Conservation (phyloP, 2,113 vertebrate genomes). For the Serinus canaria region DNA sequence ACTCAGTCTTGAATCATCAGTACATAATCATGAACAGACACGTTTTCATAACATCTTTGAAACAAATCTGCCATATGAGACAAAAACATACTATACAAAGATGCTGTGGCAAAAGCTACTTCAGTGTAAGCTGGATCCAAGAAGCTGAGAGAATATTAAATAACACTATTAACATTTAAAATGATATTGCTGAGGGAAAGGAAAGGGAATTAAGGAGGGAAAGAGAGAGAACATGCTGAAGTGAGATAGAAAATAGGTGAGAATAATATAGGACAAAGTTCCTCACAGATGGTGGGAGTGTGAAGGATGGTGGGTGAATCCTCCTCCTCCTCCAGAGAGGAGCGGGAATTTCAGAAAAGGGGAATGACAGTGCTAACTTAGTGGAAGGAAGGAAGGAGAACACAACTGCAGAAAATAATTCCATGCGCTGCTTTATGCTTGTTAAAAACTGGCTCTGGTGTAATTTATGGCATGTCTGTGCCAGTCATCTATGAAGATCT, state of each 20-base stretch:
- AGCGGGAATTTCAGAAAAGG: background rate
- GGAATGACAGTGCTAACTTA: background rate
- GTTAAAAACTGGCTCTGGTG: background rate
- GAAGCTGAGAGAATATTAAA: background rate
- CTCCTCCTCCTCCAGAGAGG: background rate
- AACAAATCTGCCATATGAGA: constrained; percentile 16
- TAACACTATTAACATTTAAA: constrained; percentile 20
- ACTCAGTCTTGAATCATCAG: constrained; percentile 16
- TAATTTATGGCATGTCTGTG: background rate
- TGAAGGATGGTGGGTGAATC: background rate
- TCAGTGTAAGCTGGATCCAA: background rate
- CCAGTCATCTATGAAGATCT: background rate
- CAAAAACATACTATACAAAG: background rate
- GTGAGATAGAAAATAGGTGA: background rate
- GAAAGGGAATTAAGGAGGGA: background rate
- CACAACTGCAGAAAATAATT: background rate
- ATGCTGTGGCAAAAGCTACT: background rate
- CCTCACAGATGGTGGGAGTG: background rate
- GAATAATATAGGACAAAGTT: background rate
- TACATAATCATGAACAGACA: background rate
- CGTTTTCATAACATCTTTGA: background rate
- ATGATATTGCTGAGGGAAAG: background rate
- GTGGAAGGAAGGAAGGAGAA: background rate
- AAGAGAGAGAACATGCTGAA: background rate
- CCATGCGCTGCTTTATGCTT: background rate